Evolutionary conservation across 2,797 vertebrate species (phyloP), one percentile per base, ranked within the genome.

Genomic region (Lycodopsis pacificus): DNA sequence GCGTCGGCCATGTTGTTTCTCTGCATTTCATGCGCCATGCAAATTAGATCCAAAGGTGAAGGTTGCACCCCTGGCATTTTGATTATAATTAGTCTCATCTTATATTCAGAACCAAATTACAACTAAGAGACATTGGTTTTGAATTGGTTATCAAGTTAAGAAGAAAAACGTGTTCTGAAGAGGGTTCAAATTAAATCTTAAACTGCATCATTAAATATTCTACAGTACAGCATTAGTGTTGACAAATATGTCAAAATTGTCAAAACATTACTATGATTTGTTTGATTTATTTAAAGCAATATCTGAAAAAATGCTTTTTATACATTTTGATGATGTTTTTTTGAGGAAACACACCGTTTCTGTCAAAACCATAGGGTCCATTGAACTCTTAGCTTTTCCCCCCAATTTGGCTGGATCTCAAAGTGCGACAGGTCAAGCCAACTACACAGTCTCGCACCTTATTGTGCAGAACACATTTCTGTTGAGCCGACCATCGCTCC

Each of bases 31-130:
- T 73, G 70, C 81, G 76, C 59, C 58, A 69, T 83, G 78, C 76
- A 84, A 86, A 91, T 89, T 67, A 88, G 76, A 11, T 82, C 58
- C 64, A 84, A 71, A 73, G 66, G 56, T 65, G 46, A 75, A 54
- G 71, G 71, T 75, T 83, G 81, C 83, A 82, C 76, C 57, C 54
- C 32, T 36, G 58, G 71, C 63, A 82, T 88, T 87, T 86, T 90
- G 69, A 86, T 88, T 88, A 88, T 87, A 87, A 91, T 92, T 86
- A 89, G 76, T 83, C 83, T 81, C 69, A 73, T 79, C 51, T 89
- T 70, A 59, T 86, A 73, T 88, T 85, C 81, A 85, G 40, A 80
- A 74, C 62, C 83, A 65, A 85, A 79, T 88, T 85, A 81, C 72
- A 88, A 64, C 66, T 38, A 69, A 83, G 51, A 80, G 59, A 34